Base-by-base conservation (phyloP, 2,888 invertebrate species). In the Ophion obscuratus region DNA sequence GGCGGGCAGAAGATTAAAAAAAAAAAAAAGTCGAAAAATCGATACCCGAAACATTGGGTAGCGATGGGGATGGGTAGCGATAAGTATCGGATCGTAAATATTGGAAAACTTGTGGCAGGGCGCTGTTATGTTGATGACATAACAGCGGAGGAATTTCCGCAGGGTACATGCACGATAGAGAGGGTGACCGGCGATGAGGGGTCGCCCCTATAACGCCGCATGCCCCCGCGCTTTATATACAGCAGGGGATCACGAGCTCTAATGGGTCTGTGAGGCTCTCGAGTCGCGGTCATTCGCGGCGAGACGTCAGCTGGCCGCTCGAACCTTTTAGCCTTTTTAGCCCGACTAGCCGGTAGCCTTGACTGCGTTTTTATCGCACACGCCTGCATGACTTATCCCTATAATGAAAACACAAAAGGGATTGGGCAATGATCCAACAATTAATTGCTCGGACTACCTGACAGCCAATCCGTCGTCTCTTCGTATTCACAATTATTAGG, bases 141-240 rank as follows among this genome's bases (percentile, higher is more conserved):
- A 83, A 80, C 14, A 61, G 27, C 24, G 61, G 64, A 53, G 75
- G 79, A 87, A 86, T 85, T 81, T 76, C 64, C 5, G 44, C 61
- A 27, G 59, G 24, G n/a, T 62, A 61, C 27, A 57, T 27, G 20
- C 40, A 59, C 83, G 40, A 68, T 20, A 62, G 73, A 88, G 84
- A 81, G 77, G 71, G 31, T 61, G 59, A 68, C 3, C 3, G 53
- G 10, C 36, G 47, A 85, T 84, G 82, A 67, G 86, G 86, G 88
- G 87, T 85, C 86, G 76, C 85, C 89, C 89, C 87, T 86, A 89
- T 88, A 53, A 20, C 79, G 75, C 87, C 86, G 84, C 80, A 79
- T 87, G 87, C 81, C 74, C 80, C 81, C 31, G 71, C 66, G 67
- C 84, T 82, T 85, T 79, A 40, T 40, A 82, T 77, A 24, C 61